Percentiles rank a stretch among this genome's conserved stretches.
These are phyloP conservation scores for Hirundo rustica DNA, from an alignment of 2,797 vertebrate genomes.

Conservation along the genomic window DNA sequence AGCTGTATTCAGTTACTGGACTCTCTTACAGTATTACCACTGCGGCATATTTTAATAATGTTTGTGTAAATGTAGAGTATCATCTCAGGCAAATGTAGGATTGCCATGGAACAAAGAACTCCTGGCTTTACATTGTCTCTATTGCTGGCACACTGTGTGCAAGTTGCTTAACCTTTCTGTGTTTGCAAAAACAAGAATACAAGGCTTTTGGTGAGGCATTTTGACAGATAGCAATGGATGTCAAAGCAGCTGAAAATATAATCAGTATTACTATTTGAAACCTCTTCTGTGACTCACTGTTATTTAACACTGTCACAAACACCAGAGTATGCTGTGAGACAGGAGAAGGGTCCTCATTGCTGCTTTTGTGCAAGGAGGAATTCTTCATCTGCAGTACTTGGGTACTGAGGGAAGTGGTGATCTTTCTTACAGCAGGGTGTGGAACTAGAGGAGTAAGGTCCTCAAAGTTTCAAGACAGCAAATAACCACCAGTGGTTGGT, in stretches of 20 bases:
- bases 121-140: background rate
- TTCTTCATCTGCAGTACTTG: background rate
- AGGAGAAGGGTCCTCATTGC: background rate
- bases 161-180: background rate
- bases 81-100: background rate
- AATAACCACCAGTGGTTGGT: background rate
- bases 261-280: background rate
- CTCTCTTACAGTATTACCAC: background rate
- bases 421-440: background rate
- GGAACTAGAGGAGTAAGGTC: background rate
- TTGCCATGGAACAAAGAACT: background rate
- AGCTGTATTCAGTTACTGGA: background rate
- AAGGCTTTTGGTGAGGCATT: background rate
- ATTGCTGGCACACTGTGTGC: rapidly evolving
- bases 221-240: background rate
- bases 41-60: background rate
- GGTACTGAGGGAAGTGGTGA: background rate
- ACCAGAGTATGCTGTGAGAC: background rate
- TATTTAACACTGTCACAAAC: background rate
- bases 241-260: background rate
- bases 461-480: background rate
- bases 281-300: background rate
- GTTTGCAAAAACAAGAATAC: background rate
- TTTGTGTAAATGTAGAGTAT: background rate
- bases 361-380: background rate